Base-by-base conservation (phyloP, 2,888 invertebrate species). In the Epinotia ramella region DNA sequence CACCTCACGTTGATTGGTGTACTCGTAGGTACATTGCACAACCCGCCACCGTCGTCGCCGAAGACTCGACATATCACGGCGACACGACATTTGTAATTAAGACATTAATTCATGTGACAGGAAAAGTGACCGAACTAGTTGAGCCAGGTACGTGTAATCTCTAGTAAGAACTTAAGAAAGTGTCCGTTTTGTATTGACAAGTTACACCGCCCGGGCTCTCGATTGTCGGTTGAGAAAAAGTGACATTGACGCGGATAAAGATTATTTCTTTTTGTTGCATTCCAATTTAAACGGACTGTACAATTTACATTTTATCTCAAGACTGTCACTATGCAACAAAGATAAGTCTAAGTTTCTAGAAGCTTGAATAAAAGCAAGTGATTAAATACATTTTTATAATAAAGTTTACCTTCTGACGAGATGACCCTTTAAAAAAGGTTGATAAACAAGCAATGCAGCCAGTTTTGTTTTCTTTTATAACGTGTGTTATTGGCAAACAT, bases 61-160 rank as follows among this genome's bases (percentile, higher is more conserved):
- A 71, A 67, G 75, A 76, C 60, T 66, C 71, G 79, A 77, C 44
- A 78, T 78, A 73, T 77, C 73, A 68, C 33, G 24, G 77, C 79
- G 81, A 84, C 83, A 84, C 78, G 81, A 85, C 83, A 84, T 77
- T 70, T 81, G 79, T 82, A 81, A 86, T 84, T 83, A 81, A 86
- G 82, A 84, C 81, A 83, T 84, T 81, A 84, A 81, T 73, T 80
- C 79, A 81, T 77, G 64, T 76, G 76, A 77, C 78, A 81, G 82
- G 84, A 86, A 86, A 86, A 86, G 84, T 84, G 81, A 82, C 78
- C 81, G 78, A 82, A 84, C 84, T 70, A 73, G 85, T 86, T 80
- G 76, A 78, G 78, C 77, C 79, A 66, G 75, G 73, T 59, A 20
- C 70, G 76, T 73, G 73, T 70, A 71, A 71, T 74, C 56, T 78